phyloP scores from a whole-genome alignment of 2,797 vertebrate species.

The Lacerta bilineata region DNA sequence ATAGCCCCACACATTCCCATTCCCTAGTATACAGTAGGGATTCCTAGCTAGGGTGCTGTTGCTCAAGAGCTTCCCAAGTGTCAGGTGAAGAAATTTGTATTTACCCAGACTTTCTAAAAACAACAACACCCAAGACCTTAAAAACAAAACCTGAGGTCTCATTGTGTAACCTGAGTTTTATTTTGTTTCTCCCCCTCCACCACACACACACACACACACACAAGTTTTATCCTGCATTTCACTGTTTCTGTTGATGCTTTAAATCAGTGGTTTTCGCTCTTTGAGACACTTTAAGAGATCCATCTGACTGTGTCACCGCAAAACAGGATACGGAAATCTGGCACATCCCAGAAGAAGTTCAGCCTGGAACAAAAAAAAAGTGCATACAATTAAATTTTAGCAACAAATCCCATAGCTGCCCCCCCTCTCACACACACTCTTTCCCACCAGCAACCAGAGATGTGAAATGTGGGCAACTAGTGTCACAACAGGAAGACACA shows the following conservation, averaged over 20 bases:
- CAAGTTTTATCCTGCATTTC: too few relatives aligned
- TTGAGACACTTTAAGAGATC: slow-evolving; percentile 62
- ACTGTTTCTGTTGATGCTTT: too few relatives aligned
- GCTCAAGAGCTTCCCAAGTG: too few relatives aligned
- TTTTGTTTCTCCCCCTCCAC: too few relatives aligned
- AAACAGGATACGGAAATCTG: slow-evolving; percentile 87
- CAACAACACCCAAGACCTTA: too few relatives aligned
- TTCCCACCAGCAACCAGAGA: background rate
- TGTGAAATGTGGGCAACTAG: background rate
- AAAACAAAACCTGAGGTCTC: too few relatives aligned
- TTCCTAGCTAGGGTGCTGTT: background rate
- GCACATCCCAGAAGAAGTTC: slow-evolving; percentile 88
- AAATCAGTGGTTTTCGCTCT: too few relatives aligned
- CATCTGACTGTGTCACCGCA: slow-evolving; percentile 95
- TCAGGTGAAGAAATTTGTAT: background rate
- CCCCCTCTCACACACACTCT: background rate
- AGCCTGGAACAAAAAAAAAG: slow-evolving; percentile 81
- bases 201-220: too few relatives aligned
- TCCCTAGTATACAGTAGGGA: background rate
- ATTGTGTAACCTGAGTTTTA: too few relatives aligned
- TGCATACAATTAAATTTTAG: slow-evolving; percentile 1
- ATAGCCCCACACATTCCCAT: too few relatives aligned
- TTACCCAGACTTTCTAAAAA: too few relatives aligned
- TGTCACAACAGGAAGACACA: background rate
- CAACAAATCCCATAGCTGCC: background rate